These are phyloP conservation scores for Pluvianellus socialis DNA, from an alignment of 2,113 vertebrate genomes.

Conservation along the genomic window DNA sequence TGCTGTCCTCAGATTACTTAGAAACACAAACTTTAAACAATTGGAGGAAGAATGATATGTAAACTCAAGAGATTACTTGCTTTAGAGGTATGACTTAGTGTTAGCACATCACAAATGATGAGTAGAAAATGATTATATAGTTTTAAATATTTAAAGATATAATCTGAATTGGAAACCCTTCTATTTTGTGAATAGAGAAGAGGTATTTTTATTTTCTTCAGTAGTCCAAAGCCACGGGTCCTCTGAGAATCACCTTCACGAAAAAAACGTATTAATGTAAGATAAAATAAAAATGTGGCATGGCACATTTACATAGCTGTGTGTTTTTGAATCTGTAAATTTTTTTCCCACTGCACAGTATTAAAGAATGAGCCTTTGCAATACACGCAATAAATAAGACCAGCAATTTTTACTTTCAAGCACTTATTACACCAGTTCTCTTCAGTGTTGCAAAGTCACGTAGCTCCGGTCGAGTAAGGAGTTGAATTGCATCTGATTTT, in stretches of 20 bases:
- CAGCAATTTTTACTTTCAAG: not conserved
- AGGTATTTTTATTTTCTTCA: not conserved
- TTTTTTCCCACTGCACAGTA: not conserved
- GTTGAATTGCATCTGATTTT: constrained; percentile 13
- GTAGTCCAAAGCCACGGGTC: not conserved
- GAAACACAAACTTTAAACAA: not conserved
- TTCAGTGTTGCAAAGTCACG: constrained; percentile 33
- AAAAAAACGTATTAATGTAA: not conserved
- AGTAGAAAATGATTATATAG: not conserved
- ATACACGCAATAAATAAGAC: not conserved
- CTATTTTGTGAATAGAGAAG: not conserved
- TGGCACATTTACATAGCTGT: not conserved
- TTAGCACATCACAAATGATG: not conserved
- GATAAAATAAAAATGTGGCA: not conserved
- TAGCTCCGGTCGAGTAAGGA: constrained; percentile 3
- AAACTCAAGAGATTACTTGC: not conserved
- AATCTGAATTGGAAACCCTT: not conserved
- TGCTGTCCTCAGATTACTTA: not conserved
- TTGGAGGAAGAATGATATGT: not conserved
- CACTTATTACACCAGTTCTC: not conserved
- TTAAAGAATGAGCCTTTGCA: not conserved
- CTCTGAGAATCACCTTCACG: not conserved
- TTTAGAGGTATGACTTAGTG: not conserved
- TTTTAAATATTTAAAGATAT: not conserved
- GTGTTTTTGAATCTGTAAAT: not conserved